A percentile compares a stretch with the other conserved stretches of the same genome.
Evolutionary conservation across 2,797 vertebrate species (phyloP).

Genomic region (Sylvia borin): DNA sequence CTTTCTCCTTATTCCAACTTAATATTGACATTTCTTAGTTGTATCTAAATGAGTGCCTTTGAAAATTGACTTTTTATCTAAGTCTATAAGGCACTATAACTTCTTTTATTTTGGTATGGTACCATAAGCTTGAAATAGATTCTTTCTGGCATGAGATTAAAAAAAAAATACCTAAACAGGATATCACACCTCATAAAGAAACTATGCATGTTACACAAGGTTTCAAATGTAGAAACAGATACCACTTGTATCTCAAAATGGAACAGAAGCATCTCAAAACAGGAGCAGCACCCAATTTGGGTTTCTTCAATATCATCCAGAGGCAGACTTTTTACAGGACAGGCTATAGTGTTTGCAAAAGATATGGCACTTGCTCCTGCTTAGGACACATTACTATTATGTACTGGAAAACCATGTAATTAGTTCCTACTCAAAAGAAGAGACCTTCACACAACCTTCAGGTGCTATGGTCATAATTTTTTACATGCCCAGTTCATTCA

Average conservation of each 20-base stretch:
- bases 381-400: neutral
- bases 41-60: neutral
- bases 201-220: slow-evolving; percentile 58
- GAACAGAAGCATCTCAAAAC: slow-evolving; percentile 71
- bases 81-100: neutral
- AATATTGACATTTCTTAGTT: slow-evolving; percentile 16
- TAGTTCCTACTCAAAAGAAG: neutral
- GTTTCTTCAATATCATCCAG: neutral
- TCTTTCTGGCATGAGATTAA: slow-evolving; percentile 35
- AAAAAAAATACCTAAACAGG: slow-evolving; percentile 16
- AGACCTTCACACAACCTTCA: slow-evolving; percentile 3
- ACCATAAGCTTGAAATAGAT: neutral
- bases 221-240: slow-evolving; percentile 68
- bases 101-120: slow-evolving; percentile 13
- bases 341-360: neutral
- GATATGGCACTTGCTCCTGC: neutral
- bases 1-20: neutral
- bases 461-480: neutral
- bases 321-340: neutral
- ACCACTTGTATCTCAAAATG: slow-evolving; percentile 56
- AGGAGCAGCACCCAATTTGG: slow-evolving; percentile 42
- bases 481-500: neutral
- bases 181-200: slow-evolving; percentile 61
- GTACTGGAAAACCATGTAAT: neutral
- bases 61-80: neutral